Conservation (phyloP, 2,113 vertebrate genomes). For the Crypturellus undulatus region DNA sequence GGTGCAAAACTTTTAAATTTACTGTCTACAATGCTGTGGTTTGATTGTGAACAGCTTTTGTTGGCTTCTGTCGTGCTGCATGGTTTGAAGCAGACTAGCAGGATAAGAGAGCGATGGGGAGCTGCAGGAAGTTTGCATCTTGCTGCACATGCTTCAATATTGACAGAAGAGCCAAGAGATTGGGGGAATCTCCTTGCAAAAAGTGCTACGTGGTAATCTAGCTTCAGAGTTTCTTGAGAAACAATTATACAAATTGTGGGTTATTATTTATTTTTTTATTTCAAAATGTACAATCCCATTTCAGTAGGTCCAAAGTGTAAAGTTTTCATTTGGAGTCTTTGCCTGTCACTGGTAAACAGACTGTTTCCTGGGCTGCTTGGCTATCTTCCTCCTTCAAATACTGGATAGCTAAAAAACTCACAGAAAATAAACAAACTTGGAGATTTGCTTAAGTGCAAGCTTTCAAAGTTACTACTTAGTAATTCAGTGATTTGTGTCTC, state of each 20-base stretch:
- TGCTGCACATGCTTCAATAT: constrained; percentile 18
- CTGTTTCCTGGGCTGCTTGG: rapidly evolving
- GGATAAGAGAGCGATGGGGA: constrained; percentile 55
- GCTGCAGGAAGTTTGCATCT: constrained; percentile 50
- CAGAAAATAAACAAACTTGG: neutral
- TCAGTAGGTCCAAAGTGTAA: neutral
- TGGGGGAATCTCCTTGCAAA: constrained; percentile 47
- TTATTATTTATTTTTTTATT: neutral
- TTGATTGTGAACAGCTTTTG: neutral
- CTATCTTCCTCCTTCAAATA: neutral
- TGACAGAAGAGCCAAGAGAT: constrained; percentile 57
- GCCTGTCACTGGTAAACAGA: neutral
- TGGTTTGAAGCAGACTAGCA: constrained; percentile 38
- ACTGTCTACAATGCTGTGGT: neutral
- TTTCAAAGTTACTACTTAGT: neutral
- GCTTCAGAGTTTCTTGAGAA: neutral
- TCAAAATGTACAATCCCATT: neutral
- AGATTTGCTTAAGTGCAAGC: neutral
- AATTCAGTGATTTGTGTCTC: neutral
- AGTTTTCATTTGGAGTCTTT: neutral
- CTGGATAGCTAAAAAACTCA: neutral
- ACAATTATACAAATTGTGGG: neutral
- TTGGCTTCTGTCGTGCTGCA: constrained; percentile 15
- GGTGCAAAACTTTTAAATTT: constrained; percentile 32
- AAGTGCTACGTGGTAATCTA: neutral